Conservation (phyloP, 2,888 invertebrate species). For the Chrysina gloriosa region DNA sequence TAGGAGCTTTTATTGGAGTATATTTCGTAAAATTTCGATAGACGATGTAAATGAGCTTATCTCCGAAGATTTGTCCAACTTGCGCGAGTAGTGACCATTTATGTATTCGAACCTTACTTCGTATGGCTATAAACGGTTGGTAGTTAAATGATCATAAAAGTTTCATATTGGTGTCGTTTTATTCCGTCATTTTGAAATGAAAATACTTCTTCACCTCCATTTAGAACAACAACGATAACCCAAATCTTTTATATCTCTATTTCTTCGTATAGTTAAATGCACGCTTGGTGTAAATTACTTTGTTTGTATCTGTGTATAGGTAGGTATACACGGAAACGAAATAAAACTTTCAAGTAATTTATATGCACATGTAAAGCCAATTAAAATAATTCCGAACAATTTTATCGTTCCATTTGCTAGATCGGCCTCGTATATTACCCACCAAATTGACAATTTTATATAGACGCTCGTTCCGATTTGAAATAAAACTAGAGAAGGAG, state of each 20-base stretch:
- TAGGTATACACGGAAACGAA: conserved; percentile 11
- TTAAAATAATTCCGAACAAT: conserved; percentile 37
- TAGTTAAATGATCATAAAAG: too few species aligned
- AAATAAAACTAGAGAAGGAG: conserved; percentile 23
- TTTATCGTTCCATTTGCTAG: conserved; percentile 34
- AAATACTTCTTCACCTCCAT: too few species aligned
- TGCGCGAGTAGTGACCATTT: too few species aligned
- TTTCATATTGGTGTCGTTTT: too few species aligned
- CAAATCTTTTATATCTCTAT: conserved; percentile 8
- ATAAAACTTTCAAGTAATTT: conserved; percentile 25
- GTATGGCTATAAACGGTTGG: too few species aligned
- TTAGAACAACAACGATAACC: too few species aligned
- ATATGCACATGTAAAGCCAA: conserved; percentile 31
- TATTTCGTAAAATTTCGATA: too few species aligned
- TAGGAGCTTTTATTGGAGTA: too few species aligned
- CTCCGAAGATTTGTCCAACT: too few species aligned
- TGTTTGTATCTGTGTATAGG: conserved; percentile 1
- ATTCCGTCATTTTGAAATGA: too few species aligned
- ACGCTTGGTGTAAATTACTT: conserved; percentile 17
- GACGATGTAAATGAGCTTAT: too few species aligned
- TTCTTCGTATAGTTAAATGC: neutral
- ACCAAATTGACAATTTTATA: conserved; percentile 39
- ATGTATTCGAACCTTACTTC: too few species aligned
- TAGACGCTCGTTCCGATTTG: conserved; percentile 21
- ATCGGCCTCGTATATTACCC: conserved; percentile 27